These are phyloP conservation scores for Ameiurus melas DNA, from an alignment of 2,113 vertebrate genomes.

Conservation along the genomic window DNA sequence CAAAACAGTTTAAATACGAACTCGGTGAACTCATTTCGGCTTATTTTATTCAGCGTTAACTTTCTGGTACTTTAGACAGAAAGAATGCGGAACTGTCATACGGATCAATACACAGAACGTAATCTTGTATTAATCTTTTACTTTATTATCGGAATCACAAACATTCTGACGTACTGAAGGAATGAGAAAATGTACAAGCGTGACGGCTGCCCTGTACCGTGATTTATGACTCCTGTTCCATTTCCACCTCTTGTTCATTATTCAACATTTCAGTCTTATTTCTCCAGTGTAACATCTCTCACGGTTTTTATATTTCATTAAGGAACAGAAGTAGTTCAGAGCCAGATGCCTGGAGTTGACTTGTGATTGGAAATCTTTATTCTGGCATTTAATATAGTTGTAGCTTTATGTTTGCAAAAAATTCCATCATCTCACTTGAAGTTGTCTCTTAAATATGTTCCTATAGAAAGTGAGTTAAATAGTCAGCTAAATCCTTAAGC, in stretches of 20 bases:
- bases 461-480: not conserved
- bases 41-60: not conserved
- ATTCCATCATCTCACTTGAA: not conserved
- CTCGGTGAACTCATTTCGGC: not conserved
- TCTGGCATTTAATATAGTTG: not conserved
- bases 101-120: not conserved
- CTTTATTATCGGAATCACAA: not conserved
- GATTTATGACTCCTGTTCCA: conserved; percentile 27
- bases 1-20: not conserved
- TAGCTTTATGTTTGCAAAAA: not conserved
- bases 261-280: conserved; percentile 29
- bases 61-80: not conserved
- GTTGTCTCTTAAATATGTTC: not conserved
- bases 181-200: not conserved
- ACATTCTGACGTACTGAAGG: not conserved
- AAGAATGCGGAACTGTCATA: not conserved
- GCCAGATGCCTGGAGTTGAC: not conserved
- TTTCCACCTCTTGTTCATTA: conserved; percentile 17
- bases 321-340: conserved; percentile 14
- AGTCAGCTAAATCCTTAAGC: not conserved
- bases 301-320: conserved; percentile 24
- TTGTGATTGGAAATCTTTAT: not conserved
- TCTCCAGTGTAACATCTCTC: conserved; percentile 12
- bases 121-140: not conserved
- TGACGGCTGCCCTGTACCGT: not conserved